These are phyloP conservation scores for Sparidentex hasta DNA, from an alignment of 2,797 vertebrate genomes.

Conservation along the genomic window DNA sequence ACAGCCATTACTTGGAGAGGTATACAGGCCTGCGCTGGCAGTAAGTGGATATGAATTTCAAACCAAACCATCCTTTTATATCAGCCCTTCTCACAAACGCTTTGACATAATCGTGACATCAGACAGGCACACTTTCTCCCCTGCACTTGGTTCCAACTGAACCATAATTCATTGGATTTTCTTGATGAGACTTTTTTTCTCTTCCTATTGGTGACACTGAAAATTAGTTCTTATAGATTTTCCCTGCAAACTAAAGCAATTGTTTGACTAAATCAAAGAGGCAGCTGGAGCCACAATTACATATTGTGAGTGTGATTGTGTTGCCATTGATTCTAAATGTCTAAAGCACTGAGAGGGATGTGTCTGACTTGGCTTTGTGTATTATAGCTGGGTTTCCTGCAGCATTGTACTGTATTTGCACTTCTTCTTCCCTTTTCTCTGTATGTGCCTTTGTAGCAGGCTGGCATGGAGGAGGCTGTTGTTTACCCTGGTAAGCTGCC, in stretches of 20 bases:
- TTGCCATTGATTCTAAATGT: constrained; percentile 78
- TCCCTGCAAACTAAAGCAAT: constrained; percentile 72
- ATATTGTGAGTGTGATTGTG: constrained; percentile 81
- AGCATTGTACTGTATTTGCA: constrained; percentile 70
- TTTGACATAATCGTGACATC: constrained; percentile 80
- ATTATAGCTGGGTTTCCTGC: constrained; percentile 50
- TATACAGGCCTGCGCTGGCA: constrained; percentile 73
- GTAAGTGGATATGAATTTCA: constrained; percentile 85
- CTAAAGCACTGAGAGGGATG: constrained; percentile 71
- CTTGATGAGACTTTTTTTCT: constrained; percentile 69
- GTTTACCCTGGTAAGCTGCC: constrained; percentile 86
- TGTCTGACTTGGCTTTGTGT: constrained; percentile 63
- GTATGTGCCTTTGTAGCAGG: constrained; percentile 72
- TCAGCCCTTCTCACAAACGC: constrained; percentile 74
- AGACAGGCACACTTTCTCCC: constrained; percentile 61
- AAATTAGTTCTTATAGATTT: constrained; percentile 81
- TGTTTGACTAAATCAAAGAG: constrained; percentile 84
- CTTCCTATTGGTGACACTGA: constrained; percentile 67
- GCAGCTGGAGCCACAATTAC: constrained; percentile 79
- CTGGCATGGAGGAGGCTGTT: constrained; percentile 79
- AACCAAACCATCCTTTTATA: constrained; percentile 81
- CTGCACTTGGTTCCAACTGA: constrained; percentile 55
- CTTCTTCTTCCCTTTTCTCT: constrained; percentile 61
- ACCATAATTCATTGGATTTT: constrained; percentile 74
- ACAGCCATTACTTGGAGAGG: constrained; percentile 84